Conservation (phyloP, 1,140 invertebrate genomes). For the Laupala kohalensis region DNA sequence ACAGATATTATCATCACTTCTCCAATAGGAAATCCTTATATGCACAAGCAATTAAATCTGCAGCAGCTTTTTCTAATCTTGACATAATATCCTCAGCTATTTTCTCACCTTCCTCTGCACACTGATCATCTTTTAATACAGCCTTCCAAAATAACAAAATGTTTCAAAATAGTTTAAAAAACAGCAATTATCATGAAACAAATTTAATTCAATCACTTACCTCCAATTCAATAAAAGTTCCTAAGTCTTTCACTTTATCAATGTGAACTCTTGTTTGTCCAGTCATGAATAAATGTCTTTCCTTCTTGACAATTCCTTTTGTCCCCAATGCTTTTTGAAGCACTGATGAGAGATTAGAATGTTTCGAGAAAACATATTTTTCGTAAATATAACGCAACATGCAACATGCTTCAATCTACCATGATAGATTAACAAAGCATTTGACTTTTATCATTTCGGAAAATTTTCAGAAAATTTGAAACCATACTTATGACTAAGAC, state of each 20-base stretch:
- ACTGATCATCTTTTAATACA: no score
- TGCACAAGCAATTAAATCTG: no score
- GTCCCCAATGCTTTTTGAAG: slow-evolving; percentile 43
- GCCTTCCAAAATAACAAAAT: no score
- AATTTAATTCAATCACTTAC: slow-evolving; percentile 30
- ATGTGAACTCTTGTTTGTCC: slow-evolving; percentile 80
- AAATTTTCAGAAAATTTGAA: slow-evolving; percentile 17
- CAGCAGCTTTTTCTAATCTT: no score
- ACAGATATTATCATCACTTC: no score
- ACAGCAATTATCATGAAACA: no score
- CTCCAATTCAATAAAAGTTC: slow-evolving; percentile 82
- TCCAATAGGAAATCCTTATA: no score
- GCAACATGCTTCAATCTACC: neutral
- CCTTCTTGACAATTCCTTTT: slow-evolving; percentile 55
- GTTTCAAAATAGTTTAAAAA: no score
- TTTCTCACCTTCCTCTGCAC: no score
- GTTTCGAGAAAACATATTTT: slow-evolving; percentile 35
- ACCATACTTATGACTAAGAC: neutral
- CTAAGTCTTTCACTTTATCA: slow-evolving; percentile 67
- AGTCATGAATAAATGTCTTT: slow-evolving; percentile 57
- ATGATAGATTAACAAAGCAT: no score
- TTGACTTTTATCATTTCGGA: no score
- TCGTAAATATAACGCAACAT: slow-evolving; percentile 34
- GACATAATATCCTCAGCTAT: no score
- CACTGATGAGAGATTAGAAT: slow-evolving; percentile 31